Base-by-base conservation (phyloP, 1,140 invertebrate species). In the Vanessa tameamea region DNA sequence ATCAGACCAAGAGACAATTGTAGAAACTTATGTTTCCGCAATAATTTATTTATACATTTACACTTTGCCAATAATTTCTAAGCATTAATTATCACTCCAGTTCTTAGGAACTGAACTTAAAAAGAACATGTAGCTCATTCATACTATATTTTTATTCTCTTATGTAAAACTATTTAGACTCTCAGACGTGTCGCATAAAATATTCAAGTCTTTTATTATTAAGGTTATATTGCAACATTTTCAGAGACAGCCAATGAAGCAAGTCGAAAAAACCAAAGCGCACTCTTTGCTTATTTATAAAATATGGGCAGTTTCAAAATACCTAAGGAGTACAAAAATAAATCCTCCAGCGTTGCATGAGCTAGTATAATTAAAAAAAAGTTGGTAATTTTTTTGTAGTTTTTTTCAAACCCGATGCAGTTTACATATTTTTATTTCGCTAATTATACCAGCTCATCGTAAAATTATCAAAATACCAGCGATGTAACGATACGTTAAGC, bases 11-110 rank as follows among this genome's bases (percentile, higher is more conserved):
- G 83, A 84, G 83, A 86, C 84, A 86, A 80, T 77, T 79, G 71
- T 70, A 78, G 48, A 78, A 84, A 78, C 75, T 85, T 80, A 75
- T 78, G 81, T 80, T 79, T 87, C 69, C 79, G 84, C 82, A 82
- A 86, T 89, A 87, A 83, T 84, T 89, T 85, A 85, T 86, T 86
- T 87, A 87, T 87, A 90, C 85, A 91, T 88, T 88, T 89, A 91
- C 86, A 87, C 80, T 87, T 85, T 76, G 84, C 86, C 84, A 82
- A 84, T 84, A 79, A 82, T 84, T 78, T 79, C 80, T 81, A 86
- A 88, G 87, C 80, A 81, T 75, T 61, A 61, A 37, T 61, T 84
- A 86, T 84, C 79, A 84, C 79, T 83, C 81, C 79, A 66, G 67
- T 82, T 78, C 85, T 81, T 78, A 82, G 77, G 82, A 88, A 86